Evolutionary conservation across 2,113 vertebrate species (phyloP).

Genomic region (Ginglymostoma cirratum): DNA sequence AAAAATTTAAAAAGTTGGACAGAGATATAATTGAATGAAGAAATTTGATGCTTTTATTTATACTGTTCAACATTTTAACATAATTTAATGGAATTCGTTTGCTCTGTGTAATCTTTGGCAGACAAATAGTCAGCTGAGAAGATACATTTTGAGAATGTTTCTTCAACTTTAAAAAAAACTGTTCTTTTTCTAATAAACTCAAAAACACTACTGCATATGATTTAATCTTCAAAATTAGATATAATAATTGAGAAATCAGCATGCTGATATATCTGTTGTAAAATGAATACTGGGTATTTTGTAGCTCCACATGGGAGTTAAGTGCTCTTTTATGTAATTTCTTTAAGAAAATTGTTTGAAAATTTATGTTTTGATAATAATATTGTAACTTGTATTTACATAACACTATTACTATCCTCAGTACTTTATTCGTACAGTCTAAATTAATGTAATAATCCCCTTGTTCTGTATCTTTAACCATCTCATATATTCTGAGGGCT

Average conservation of each 20-base stretch:
- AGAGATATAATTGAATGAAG: background rate
- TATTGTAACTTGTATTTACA: background rate
- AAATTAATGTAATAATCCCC: background rate
- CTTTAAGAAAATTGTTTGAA: background rate
- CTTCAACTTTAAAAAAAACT: background rate
- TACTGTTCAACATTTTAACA: background rate
- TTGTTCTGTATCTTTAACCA: background rate
- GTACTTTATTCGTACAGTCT: background rate
- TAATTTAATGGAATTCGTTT: background rate
- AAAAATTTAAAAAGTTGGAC: background rate
- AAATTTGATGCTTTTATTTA: background rate
- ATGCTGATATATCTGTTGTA: background rate
- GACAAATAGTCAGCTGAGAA: background rate
- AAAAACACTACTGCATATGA: background rate
- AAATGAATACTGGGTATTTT: background rate
- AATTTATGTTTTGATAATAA: background rate
- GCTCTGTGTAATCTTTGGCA: background rate
- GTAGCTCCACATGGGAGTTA: background rate
- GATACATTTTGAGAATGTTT: background rate
- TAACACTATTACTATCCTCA: background rate
- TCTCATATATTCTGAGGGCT: background rate
- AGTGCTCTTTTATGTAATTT: background rate
- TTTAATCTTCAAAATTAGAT: background rate
- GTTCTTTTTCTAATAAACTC: background rate
- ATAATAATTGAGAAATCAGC: background rate